A percentile compares a stretch with the other conserved stretches of the same genome.
phyloP scores from a whole-genome alignment of 2,113 vertebrate species.

The Scalopus aquaticus region DNA sequence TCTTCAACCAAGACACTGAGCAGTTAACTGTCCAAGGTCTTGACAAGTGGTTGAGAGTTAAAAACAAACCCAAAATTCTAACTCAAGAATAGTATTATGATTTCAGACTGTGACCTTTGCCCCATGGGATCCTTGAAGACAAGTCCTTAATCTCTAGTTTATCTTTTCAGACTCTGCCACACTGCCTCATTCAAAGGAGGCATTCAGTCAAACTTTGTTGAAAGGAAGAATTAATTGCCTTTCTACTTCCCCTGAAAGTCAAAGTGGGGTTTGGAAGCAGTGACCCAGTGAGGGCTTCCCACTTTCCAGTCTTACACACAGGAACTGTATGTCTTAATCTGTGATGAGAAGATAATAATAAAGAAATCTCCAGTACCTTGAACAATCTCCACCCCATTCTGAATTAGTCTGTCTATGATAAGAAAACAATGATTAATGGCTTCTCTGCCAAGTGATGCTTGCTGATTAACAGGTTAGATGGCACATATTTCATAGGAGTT shows the following conservation, averaged over 20 bases:
- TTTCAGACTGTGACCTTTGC: neutral
- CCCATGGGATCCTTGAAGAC: neutral
- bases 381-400: constrained; percentile 56
- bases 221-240: neutral
- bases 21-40: neutral
- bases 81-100: neutral
- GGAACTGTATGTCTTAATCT: neutral
- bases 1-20: neutral
- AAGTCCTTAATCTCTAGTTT: neutral
- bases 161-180: neutral
- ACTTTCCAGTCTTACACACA: constrained; percentile 27
- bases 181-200: neutral
- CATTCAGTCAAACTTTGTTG: neutral
- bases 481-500: constrained; percentile 59
- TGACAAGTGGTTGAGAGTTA: neutral
- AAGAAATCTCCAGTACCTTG: constrained; percentile 57
- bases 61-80: neutral
- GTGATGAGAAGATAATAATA: neutral
- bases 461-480: constrained; percentile 51
- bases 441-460: constrained; percentile 52
- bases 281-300: neutral
- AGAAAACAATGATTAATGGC: constrained; percentile 72
- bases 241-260: neutral
- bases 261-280: neutral
- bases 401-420: constrained; percentile 67